Percentiles rank a stretch among this genome's conserved stretches.
These are phyloP conservation scores for Odontamblyopus lacepedii DNA, from an alignment of 2,797 vertebrate species.

Conservation along the genomic window DNA sequence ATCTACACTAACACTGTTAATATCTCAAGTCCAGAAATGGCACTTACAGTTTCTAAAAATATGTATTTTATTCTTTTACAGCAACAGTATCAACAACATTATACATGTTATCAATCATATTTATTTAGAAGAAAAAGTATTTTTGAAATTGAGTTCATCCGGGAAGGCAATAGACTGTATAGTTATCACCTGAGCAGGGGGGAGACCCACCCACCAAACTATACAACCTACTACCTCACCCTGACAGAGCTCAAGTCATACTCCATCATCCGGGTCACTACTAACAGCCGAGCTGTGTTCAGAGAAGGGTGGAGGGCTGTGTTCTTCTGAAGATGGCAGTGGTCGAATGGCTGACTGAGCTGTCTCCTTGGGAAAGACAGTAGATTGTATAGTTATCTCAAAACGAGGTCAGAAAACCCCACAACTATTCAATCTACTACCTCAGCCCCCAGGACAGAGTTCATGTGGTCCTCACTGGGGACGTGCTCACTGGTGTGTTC, in stretches of 20 bases:
- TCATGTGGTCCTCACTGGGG: constrained; percentile 44
- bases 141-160: constrained; percentile 62
- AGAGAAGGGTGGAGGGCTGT: constrained; percentile 9
- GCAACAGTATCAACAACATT: not conserved
- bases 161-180: constrained; percentile 97
- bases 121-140: not conserved
- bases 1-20: constrained; percentile 25
- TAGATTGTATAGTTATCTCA: constrained; percentile 95
- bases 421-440: constrained; percentile 98
- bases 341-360: constrained; percentile 75
- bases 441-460: constrained; percentile 94
- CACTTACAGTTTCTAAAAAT: not conserved
- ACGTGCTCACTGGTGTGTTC: constrained; percentile 45
- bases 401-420: constrained; percentile 83
- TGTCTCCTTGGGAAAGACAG: constrained; percentile 95
- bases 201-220: constrained; percentile 90
- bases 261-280: constrained; percentile 12
- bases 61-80: not conserved
- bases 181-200: constrained; percentile 93
- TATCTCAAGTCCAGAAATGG: constrained; percentile 7
- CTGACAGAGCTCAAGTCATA: constrained; percentile 66
- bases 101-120: not conserved
- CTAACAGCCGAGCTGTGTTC: constrained; percentile 3
- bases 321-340: constrained; percentile 37
- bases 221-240: constrained; percentile 98